A percentile compares a stretch with the other conserved stretches of the same genome.
phyloP scores from a whole-genome alignment of 1,140 invertebrate genomes.

The Drosophila virilis region DNA sequence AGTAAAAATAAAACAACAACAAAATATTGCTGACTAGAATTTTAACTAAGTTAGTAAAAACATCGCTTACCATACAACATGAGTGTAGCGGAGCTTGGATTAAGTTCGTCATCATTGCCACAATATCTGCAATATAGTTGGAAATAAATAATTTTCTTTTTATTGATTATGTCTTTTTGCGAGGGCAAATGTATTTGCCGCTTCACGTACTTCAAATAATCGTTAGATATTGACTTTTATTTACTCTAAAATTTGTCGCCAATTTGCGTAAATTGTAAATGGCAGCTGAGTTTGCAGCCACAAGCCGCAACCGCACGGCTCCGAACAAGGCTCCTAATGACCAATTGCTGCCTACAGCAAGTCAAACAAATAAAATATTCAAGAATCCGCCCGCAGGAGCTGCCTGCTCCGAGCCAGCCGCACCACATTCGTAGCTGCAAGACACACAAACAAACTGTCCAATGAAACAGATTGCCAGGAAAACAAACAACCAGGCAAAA shows the following conservation, averaged over 20 bases:
- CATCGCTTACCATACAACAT: too few relatives aligned
- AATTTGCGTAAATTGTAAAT: not conserved
- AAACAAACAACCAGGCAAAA: slow-evolving; percentile 66
- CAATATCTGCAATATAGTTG: too few relatives aligned
- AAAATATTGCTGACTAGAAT: too few relatives aligned
- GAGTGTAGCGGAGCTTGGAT: too few relatives aligned
- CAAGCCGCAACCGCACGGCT: slow-evolving; percentile 46
- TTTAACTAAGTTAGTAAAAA: too few relatives aligned
- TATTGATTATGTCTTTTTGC: too few relatives aligned
- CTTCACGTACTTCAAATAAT: too few relatives aligned
- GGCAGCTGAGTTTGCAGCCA: not conserved
- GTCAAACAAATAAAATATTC: slow-evolving; percentile 38
- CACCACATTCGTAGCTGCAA: slow-evolving; percentile 49
- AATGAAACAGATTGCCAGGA: slow-evolving; percentile 77
- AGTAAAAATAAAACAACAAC: too few relatives aligned
- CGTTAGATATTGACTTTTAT: not conserved
- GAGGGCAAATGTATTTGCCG: too few relatives aligned
- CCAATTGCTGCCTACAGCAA: slow-evolving; percentile 62
- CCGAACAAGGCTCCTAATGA: slow-evolving; percentile 68
- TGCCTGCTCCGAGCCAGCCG: slow-evolving; percentile 30
- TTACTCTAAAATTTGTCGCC: slow-evolving; percentile 3
- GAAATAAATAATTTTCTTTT: too few relatives aligned
- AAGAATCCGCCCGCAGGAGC: not conserved
- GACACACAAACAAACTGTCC: slow-evolving; percentile 74
- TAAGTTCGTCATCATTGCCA: too few relatives aligned